Evolutionary conservation across 2,888 invertebrate genomes (phyloP).

Genomic region (Antheraea assamensis): DNA sequence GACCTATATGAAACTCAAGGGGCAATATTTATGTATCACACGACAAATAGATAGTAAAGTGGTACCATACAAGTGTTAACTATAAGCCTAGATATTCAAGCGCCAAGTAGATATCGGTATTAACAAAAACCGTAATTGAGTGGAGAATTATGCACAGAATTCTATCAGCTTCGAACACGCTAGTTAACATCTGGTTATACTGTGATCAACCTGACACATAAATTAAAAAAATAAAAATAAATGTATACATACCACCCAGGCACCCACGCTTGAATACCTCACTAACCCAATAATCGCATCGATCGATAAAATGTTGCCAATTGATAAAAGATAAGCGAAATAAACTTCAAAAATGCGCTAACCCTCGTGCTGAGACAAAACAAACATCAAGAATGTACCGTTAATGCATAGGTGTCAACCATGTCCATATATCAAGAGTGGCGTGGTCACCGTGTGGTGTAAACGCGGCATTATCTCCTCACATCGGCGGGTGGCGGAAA

Average conservation of each 20-base stretch:
- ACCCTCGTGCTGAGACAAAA: background rate
- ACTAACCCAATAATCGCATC: background rate
- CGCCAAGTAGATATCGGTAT: background rate
- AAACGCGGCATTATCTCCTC: slow-evolving; percentile 40
- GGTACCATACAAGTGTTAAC: no score
- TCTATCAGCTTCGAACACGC: background rate
- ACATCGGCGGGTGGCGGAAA: slow-evolving; percentile 32
- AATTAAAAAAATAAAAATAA: no score
- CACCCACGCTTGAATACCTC: background rate
- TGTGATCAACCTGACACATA: no score
- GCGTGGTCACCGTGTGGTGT: slow-evolving; percentile 32
- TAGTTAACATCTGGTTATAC: background rate
- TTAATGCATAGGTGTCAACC: background rate
- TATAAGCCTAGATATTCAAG: no score
- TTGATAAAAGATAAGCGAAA: background rate
- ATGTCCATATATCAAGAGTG: slow-evolving; percentile 21
- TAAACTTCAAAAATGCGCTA: background rate
- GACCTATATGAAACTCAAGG: no score
- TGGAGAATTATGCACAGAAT: background rate
- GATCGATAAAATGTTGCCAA: background rate
- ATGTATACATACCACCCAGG: background rate
- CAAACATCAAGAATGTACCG: background rate
- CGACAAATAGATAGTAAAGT: no score
- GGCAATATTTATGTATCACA: no score
- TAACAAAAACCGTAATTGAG: background rate